phyloP scores from a whole-genome alignment of 92 coral and sea anemone genomes.

The Parazoanthus atlanticus region DNA sequence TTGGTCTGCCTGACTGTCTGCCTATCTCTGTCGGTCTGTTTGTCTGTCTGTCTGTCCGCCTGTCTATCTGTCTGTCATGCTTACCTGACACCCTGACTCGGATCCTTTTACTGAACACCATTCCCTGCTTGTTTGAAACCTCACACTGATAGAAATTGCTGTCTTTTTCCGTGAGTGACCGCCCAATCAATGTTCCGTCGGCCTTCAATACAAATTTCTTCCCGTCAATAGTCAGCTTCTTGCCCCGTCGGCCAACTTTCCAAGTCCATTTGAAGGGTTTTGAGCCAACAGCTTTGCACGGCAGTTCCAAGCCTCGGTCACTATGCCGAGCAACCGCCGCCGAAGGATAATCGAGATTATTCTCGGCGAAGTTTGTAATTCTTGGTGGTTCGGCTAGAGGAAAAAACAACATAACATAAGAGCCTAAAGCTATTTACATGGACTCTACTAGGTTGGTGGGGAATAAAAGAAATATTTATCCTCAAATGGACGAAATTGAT shows the following conservation, averaged over 20 bases:
- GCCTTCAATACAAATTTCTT: background rate
- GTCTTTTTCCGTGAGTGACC: background rate
- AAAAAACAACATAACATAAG: background rate
- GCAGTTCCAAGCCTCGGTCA: constrained; percentile 24
- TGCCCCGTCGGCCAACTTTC: background rate
- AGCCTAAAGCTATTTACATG: background rate
- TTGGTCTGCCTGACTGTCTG: background rate
- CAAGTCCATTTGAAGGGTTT: constrained; percentile 14
- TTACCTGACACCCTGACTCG: constrained; percentile 25
- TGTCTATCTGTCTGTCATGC: background rate
- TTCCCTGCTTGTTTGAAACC: constrained; percentile 33
- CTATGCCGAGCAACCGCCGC: background rate
- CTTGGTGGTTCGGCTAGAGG: constrained; percentile 20
- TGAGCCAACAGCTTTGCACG: constrained; percentile 34
- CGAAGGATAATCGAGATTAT: background rate
- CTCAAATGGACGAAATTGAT: no score
- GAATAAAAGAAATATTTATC: no score
- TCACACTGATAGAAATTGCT: constrained; percentile 22
- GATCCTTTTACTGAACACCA: constrained; percentile 9
- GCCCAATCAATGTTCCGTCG: constrained; percentile 13
- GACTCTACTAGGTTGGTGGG: no score
- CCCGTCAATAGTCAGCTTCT: background rate
- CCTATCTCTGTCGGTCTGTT: background rate
- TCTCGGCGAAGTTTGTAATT: background rate
- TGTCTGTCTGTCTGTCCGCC: background rate